A percentile compares a stretch with the other conserved stretches of the same genome.
phyloP scores from a whole-genome alignment of 2,797 vertebrate species.

The Gymnodraco acuticeps region DNA sequence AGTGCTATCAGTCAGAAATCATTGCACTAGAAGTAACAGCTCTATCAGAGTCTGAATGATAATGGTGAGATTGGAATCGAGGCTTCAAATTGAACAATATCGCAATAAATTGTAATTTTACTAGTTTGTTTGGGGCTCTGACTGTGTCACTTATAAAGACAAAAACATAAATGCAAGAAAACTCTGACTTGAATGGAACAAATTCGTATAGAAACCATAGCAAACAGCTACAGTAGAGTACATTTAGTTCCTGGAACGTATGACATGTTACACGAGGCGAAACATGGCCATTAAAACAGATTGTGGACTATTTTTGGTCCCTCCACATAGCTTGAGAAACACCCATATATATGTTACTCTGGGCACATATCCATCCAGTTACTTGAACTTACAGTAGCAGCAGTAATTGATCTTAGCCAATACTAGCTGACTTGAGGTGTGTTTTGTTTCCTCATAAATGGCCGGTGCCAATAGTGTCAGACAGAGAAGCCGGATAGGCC shows the following conservation, averaged over 20 bases:
- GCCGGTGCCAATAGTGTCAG: conserved; percentile 67
- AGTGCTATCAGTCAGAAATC: conserved; percentile 76
- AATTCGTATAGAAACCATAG: conserved; percentile 5
- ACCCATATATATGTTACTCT: conserved; percentile 14
- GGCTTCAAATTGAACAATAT: conserved; percentile 67
- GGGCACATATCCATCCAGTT: conserved; percentile 49
- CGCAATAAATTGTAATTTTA: conserved; percentile 52
- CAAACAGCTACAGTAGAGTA: conserved; percentile 7
- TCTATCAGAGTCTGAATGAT: conserved; percentile 67
- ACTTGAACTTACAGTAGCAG: conserved; percentile 62
- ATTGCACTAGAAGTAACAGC: conserved; percentile 66
- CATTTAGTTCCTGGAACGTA: conserved; percentile 16
- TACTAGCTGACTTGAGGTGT: conserved; percentile 59
- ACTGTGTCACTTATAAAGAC: conserved; percentile 25
- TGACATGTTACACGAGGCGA: conserved; percentile 30
- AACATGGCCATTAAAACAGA: conserved; percentile 25
- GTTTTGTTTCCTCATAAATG: conserved; percentile 76
- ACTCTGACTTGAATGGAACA: background rate
- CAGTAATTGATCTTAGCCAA: conserved; percentile 62
- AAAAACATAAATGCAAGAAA: conserved; percentile 25
- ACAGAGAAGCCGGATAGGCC: conserved; percentile 56
- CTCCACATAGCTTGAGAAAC: conserved; percentile 42
- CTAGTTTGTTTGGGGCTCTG: conserved; percentile 34
- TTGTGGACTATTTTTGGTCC: conserved; percentile 8
- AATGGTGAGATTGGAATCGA: conserved; percentile 57